phyloP scores from a whole-genome alignment of 2,888 invertebrate species.

The Aelia acuminata region DNA sequence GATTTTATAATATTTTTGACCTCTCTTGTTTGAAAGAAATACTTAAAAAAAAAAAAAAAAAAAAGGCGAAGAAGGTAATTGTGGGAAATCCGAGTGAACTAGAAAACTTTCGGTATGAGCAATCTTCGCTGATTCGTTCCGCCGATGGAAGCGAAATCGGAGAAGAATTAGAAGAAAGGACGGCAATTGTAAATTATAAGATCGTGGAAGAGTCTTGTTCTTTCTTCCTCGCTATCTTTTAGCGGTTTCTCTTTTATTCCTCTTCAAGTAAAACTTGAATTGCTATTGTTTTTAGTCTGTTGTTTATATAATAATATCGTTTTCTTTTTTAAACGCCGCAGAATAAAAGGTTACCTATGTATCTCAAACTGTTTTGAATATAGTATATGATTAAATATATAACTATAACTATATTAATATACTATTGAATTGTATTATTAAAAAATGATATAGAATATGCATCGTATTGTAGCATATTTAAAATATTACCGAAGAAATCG shows the following conservation, averaged over 20 bases:
- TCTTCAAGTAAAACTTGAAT: background rate
- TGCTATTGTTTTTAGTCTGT: background rate
- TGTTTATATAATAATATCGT: too few relatives aligned
- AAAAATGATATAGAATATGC: too few relatives aligned
- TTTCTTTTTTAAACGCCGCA: too few relatives aligned
- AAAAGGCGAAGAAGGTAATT: background rate
- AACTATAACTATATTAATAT: too few relatives aligned
- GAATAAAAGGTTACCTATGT: too few relatives aligned
- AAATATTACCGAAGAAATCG: too few relatives aligned
- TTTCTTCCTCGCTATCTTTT: background rate
- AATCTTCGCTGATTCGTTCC: background rate
- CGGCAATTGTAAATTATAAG: constrained; percentile 15
- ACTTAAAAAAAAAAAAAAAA: background rate
- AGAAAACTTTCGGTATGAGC: background rate
- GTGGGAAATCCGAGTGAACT: background rate
- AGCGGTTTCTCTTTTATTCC: background rate
- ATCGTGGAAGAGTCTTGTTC: constrained; percentile 8
- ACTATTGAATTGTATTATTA: too few relatives aligned
- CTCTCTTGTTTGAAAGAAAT: too few relatives aligned
- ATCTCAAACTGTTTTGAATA: too few relatives aligned
- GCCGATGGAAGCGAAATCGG: background rate
- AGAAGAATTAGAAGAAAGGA: constrained; percentile 33
- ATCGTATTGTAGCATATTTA: too few relatives aligned
- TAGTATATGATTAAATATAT: too few relatives aligned
- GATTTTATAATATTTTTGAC: background rate